phyloP scores from a whole-genome alignment of 2,797 vertebrate genomes.

The Momotus momota region DNA sequence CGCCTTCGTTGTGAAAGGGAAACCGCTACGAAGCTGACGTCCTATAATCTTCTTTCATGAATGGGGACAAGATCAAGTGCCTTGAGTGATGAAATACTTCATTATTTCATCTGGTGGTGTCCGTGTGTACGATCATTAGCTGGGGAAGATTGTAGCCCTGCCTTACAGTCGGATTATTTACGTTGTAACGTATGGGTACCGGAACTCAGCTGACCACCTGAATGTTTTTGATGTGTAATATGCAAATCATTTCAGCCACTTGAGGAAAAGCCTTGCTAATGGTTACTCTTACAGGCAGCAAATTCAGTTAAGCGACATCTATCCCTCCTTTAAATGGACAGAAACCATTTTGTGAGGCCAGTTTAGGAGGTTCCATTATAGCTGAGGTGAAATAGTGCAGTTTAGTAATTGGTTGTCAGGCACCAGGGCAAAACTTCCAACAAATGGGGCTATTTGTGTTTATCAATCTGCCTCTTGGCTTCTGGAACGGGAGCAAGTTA shows the following conservation, averaged over 20 bases:
- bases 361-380: background rate
- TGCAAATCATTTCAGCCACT: background rate
- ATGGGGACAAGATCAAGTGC: conserved; percentile 30
- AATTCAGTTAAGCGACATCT: background rate
- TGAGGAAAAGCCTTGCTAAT: background rate
- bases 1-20: conserved; percentile 18
- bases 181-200: background rate
- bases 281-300: background rate
- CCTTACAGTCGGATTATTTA: background rate
- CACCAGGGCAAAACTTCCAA: background rate
- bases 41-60: background rate
- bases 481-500: background rate
- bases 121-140: background rate
- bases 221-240: background rate
- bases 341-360: background rate
- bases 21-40: conserved; percentile 26
- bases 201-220: background rate
- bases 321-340: background rate
- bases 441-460: background rate
- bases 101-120: background rate
- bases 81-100: background rate
- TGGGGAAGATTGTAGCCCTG: background rate
- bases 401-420: background rate
- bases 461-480: background rate
- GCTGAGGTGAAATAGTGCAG: background rate